Conservation (phyloP, 2,888 invertebrate genomes). For the Danaus chrysippus region DNA sequence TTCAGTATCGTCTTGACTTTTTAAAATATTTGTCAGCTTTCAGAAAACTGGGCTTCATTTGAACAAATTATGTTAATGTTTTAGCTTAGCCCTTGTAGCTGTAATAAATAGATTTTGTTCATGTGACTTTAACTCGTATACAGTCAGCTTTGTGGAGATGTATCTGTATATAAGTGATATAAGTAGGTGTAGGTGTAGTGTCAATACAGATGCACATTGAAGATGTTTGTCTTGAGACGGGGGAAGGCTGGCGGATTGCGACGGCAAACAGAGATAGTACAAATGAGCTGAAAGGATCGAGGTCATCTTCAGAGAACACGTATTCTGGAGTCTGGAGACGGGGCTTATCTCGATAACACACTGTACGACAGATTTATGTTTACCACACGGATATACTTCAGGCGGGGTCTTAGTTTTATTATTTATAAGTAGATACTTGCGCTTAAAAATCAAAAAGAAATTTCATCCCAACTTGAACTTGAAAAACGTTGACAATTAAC, state of each 20-base stretch:
- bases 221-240: constrained; percentile 28
- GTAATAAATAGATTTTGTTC: too few species aligned
- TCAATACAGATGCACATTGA: constrained; percentile 9
- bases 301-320: constrained; percentile 56
- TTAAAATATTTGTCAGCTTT: neutral
- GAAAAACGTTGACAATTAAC: neutral
- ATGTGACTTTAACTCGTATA: neutral
- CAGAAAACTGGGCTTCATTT: too few species aligned
- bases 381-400: neutral
- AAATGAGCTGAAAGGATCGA: constrained; percentile 70
- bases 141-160: neutral
- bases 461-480: neutral
- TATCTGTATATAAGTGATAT: neutral
- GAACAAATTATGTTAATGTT: too few species aligned
- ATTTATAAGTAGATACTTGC: too few species aligned
- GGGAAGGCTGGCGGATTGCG: constrained; percentile 59
- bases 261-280: constrained; percentile 71
- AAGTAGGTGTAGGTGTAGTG: neutral
- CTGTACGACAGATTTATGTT: neutral
- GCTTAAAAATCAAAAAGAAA: too few species aligned
- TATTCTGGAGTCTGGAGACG: constrained; percentile 27
- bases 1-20: too few species aligned
- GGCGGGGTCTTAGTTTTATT: too few species aligned
- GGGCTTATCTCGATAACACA: neutral
- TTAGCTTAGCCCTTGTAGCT: too few species aligned